Evolutionary conservation across 1,140 invertebrate species (phyloP).

Genomic region (Listronotus bonariensis): DNA sequence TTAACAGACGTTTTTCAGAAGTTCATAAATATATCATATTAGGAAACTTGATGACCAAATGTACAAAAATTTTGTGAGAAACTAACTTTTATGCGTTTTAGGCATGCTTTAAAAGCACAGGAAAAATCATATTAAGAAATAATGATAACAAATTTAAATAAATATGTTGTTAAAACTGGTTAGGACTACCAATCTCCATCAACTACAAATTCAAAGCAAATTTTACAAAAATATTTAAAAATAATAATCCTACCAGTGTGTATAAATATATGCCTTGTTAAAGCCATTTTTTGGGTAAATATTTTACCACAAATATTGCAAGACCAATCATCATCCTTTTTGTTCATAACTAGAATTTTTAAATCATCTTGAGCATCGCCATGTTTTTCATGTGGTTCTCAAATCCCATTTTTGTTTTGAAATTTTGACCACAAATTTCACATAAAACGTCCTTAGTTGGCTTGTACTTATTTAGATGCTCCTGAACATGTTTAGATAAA

Average conservation of each 20-base stretch:
- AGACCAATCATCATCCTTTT: slow-evolving; percentile 63
- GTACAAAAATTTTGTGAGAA: too few relatives aligned
- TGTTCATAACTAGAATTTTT: slow-evolving; percentile 17
- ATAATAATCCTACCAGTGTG: slow-evolving; percentile 62
- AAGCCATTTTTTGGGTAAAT: slow-evolving; percentile 70
- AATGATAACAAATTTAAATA: too few relatives aligned
- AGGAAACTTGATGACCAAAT: too few relatives aligned
- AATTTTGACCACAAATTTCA: slow-evolving; percentile 68
- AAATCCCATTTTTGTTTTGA: slow-evolving; percentile 67
- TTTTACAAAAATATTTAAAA: too few relatives aligned
- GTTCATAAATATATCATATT: too few relatives aligned
- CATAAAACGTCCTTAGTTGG: slow-evolving; percentile 52
- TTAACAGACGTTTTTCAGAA: too few relatives aligned
- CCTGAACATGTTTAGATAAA: slow-evolving; percentile 21
- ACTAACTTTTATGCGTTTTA: too few relatives aligned
- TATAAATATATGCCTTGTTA: slow-evolving; percentile 68
- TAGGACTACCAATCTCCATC: too few relatives aligned
- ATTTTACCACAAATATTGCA: slow-evolving; percentile 78
- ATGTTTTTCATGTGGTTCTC: slow-evolving; percentile 71
- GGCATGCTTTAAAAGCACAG: too few relatives aligned
- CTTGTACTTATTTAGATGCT: slow-evolving; percentile 27
- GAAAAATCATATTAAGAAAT: too few relatives aligned
- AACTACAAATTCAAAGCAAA: too few relatives aligned
- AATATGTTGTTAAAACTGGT: too few relatives aligned
- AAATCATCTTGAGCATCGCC: slow-evolving; percentile 60